A percentile compares a stretch with the other conserved stretches of the same genome.
Conservation (phyloP, 2,797 vertebrate genomes). For the Manis crassicaudata region DNA sequence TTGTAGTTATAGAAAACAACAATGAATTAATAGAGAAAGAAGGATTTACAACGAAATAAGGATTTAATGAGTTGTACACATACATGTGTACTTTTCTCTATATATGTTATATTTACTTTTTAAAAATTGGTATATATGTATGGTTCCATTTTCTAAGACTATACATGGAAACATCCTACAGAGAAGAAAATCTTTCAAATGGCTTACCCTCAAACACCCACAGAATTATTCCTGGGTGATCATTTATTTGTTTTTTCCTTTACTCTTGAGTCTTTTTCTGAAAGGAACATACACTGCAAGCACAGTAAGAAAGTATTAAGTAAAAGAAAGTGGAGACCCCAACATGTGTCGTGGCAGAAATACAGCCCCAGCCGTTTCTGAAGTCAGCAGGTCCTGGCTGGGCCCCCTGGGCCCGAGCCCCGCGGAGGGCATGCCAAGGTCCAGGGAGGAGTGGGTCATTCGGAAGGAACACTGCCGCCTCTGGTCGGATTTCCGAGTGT, state of each 20-base stretch:
- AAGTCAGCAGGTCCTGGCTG: constrained; percentile 35
- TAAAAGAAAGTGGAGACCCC: background rate
- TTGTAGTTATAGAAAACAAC: background rate
- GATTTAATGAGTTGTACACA: background rate
- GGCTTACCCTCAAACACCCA: background rate
- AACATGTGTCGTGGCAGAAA: constrained; percentile 32
- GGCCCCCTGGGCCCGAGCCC: background rate
- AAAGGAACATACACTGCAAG: background rate
- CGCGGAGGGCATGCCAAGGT: background rate
- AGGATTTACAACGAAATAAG: background rate
- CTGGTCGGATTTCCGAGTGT: background rate
- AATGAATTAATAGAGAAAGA: background rate
- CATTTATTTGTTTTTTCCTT: background rate
- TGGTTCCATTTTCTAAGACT: background rate
- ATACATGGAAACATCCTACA: background rate
- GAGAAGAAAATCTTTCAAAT: background rate
- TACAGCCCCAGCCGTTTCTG: background rate
- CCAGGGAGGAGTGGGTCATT: background rate
- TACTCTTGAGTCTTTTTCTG: constrained; percentile 11
- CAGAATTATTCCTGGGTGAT: background rate
- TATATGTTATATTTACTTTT: background rate
- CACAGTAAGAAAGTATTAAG: constrained; percentile 30
- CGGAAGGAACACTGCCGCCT: background rate
- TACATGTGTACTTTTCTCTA: background rate
- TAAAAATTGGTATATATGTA: background rate